A percentile compares a stretch with the other conserved stretches of the same genome.
Evolutionary conservation across 1,140 invertebrate genomes (phyloP).

Genomic region (Megalonaias nervosa): DNA sequence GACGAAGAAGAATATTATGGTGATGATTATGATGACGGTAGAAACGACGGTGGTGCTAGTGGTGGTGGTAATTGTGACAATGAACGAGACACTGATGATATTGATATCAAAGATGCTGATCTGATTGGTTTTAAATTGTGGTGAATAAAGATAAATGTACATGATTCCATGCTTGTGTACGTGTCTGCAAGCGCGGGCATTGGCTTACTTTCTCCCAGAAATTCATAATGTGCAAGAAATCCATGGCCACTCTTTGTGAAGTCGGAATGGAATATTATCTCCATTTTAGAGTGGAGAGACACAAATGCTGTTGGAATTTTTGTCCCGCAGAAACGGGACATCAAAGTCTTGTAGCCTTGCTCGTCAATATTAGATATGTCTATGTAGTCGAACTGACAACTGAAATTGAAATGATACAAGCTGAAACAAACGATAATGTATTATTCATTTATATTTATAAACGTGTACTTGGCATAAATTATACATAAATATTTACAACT

Average conservation of each 20-base stretch:
- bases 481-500: no score
- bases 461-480: not conserved
- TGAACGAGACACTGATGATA: no score
- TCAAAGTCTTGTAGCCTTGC: conserved; percentile 45
- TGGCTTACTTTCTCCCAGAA: conserved; percentile 55
- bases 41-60: no score
- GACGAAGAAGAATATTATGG: no score
- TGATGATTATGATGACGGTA: no score
- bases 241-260: conserved; percentile 50
- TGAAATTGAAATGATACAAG: conserved; percentile 23
- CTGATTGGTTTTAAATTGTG: no score
- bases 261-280: conserved; percentile 60
- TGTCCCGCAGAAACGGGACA: conserved; percentile 50
- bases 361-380: conserved; percentile 56
- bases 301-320: conserved; percentile 49
- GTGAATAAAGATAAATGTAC: no score
- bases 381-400: conserved; percentile 61
- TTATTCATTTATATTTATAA: not conserved
- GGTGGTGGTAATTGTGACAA: no score
- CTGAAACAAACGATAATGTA: not conserved
- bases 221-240: conserved; percentile 56
- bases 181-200: no score
- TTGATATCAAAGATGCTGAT: no score
- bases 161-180: no score
- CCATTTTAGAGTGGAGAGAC: conserved; percentile 56